Evolutionary conservation across 2,888 invertebrate species (phyloP), one percentile per base, ranked within the genome.

Genomic region (Halocaridina rubra): DNA sequence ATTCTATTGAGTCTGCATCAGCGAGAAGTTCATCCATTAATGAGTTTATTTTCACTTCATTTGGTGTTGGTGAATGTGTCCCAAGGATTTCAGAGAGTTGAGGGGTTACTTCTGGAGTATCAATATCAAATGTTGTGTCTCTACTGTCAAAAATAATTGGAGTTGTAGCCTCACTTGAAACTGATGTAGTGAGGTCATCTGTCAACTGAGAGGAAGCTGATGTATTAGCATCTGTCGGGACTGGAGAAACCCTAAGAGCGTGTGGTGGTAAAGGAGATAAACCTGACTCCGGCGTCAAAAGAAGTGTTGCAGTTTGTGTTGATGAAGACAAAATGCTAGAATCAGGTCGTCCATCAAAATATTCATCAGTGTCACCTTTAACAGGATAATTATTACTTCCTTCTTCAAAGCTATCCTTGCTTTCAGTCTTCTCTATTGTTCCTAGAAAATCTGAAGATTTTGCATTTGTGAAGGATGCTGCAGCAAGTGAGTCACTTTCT

Each of bases 231-330:
- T 85, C 85, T 16, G 81, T 86, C 22, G 81, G 67, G 8, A 86
- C 30, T 16, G 86, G 79, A 7, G 86, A 86, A 24, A 81, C 79
- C 57, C 86, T 64, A 27, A 79, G 79, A 27, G 75, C 81, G 32
- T 86, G 86, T 22, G 86, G 86, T 24, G 86, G 86, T n/a, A 86
- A 72, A 5, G 86, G 81, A 22, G 86, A 86, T 27, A 75, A n/a
- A 16, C 67, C 81, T 30, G 86, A 86, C 10, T 86, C 86, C 61
- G 78, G 86, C 27, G 86, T 79, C 53, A 81, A 75, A 46, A 81
- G 79, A 27, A 81, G 61, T 22, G 81, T 72, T 10, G 86, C 86
- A 0, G 86, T 81, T 5, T 81, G 86, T 33, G 86, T 86, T 22
- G 86, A 86, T 57, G 86, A 81, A 22, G 85, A 86, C 29, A 74